Conservation (phyloP, 2,113 vertebrate species). For the Lycaon pictus region DNA sequence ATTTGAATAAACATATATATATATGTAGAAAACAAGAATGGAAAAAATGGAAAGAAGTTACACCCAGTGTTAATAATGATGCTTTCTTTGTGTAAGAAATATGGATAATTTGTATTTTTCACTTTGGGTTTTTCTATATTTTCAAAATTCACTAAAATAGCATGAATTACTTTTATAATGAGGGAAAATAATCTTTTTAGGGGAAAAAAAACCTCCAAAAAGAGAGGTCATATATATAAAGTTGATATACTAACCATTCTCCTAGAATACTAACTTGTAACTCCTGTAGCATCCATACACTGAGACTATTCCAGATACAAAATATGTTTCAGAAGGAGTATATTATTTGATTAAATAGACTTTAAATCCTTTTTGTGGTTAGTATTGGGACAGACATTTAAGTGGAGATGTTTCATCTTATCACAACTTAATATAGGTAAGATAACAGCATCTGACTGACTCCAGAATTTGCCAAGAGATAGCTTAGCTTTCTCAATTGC, state of each 20-base stretch:
- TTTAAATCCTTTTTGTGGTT: neutral
- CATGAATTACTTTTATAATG: neutral
- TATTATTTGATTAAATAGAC: neutral
- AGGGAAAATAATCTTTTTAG: neutral
- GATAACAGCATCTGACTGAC: neutral
- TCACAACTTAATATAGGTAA: neutral
- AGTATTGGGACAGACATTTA: neutral
- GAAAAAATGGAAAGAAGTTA: neutral
- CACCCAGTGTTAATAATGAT: neutral
- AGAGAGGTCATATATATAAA: neutral
- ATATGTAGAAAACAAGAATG: neutral
- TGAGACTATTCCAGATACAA: neutral
- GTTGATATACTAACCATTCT: neutral
- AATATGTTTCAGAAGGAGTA: neutral
- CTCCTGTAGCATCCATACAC: neutral
- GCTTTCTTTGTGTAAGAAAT: constrained; percentile 47
- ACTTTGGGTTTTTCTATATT: neutral
- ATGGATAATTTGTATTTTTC: neutral
- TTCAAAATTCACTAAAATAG: constrained; percentile 41
- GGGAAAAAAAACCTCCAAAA: neutral
- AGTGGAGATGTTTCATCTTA: neutral
- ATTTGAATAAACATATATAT: neutral
- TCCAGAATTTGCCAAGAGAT: neutral
- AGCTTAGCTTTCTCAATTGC: neutral
- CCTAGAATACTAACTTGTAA: neutral